Percentiles rank a stretch among this genome's conserved stretches.
Evolutionary conservation across 1,140 invertebrate species (phyloP).

Genomic region (Musca vetustissima): DNA sequence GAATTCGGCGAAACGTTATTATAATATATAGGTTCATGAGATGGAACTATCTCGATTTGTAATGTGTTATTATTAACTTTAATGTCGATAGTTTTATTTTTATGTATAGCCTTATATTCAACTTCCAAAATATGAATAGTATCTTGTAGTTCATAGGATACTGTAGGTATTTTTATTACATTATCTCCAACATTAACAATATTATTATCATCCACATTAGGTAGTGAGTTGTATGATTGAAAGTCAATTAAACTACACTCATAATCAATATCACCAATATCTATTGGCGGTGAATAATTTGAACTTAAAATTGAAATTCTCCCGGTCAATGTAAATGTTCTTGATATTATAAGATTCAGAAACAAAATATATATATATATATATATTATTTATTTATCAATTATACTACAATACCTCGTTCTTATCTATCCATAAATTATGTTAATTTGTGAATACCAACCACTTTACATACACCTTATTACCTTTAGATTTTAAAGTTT

Average conservation of each 20-base stretch:
- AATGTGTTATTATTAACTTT: slow-evolving; percentile 19
- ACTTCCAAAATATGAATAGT: slow-evolving; percentile 26
- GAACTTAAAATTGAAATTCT: no score
- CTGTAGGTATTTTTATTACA: slow-evolving; percentile 42
- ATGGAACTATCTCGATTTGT: background rate
- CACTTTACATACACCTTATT: slow-evolving; percentile 52
- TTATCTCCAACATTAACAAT: slow-evolving; percentile 45
- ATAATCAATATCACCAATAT: no score
- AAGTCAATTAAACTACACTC: no score
- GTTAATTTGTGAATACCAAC: slow-evolving; percentile 41
- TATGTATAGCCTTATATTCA: background rate
- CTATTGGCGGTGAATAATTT: no score
- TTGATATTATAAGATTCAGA: slow-evolving; percentile 37
- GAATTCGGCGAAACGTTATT: slow-evolving; percentile 26
- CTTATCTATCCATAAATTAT: slow-evolving; percentile 45
- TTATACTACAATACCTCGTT: background rate
- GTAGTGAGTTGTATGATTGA: no score
- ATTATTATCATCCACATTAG: slow-evolving; percentile 49
- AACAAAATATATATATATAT: no score
- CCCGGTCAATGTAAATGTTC: no score
- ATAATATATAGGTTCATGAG: slow-evolving; percentile 23
- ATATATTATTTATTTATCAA: no score
- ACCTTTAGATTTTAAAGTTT: slow-evolving; percentile 38
- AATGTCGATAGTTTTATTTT: background rate
- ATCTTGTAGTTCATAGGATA: slow-evolving; percentile 48